Conservation (phyloP, 2,888 invertebrate genomes). For the Cecidostiba fungosa region DNA sequence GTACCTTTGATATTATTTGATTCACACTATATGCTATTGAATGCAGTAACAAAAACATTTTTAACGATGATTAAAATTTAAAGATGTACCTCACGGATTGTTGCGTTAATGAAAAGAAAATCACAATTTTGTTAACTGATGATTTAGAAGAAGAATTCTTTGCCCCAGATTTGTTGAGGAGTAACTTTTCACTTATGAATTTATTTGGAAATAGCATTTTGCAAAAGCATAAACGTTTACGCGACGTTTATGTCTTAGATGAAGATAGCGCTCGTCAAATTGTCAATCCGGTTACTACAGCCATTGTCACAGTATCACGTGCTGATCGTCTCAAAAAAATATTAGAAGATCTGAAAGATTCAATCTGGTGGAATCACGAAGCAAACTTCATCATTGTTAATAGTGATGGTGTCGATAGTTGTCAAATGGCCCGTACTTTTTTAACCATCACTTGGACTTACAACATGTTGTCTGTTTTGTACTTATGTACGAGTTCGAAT, state of each 20-base stretch:
- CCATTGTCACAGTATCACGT: background rate
- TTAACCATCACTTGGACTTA: background rate
- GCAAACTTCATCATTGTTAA: background rate
- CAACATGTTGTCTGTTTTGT: background rate
- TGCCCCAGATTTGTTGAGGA: background rate
- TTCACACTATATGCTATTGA: no score
- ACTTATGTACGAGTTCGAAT: background rate
- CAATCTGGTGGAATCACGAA: slow-evolving; percentile 22
- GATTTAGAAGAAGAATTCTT: background rate
- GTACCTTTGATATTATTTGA: background rate
- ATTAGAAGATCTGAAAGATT: slow-evolving; percentile 4
- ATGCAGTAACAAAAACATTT: no score
- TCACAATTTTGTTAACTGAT: background rate
- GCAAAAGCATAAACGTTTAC: slow-evolving; percentile 4
- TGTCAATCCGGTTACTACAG: background rate
- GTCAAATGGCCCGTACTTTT: background rate
- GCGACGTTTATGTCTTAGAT: background rate
- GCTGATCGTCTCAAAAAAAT: background rate
- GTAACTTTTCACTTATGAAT: background rate
- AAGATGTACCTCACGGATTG: background rate
- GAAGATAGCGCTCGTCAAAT: background rate
- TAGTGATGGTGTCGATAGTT: background rate
- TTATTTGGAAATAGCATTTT: background rate
- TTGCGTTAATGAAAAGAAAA: background rate
- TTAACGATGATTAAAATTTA: no score